A percentile compares a stretch with the other conserved stretches of the same genome.
Conservation (phyloP, 2,797 vertebrate genomes). For the Momotus momota region DNA sequence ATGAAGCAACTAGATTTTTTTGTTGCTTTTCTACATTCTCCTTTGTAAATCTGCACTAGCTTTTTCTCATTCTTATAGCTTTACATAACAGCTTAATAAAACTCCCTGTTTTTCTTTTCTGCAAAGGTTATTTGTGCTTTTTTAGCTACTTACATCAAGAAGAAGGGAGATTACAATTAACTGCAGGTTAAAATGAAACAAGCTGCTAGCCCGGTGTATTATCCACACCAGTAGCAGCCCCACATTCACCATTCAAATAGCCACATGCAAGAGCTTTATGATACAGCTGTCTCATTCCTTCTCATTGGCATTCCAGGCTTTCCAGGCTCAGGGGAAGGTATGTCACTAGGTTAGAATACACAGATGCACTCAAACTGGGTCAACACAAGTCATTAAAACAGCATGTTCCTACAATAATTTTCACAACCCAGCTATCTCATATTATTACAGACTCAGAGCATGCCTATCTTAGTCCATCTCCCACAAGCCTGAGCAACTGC, state of each 20-base stretch:
- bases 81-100: neutral
- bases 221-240: neutral
- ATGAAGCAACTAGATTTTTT: neutral
- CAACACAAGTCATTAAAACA: neutral
- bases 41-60: neutral
- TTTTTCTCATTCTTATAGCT: neutral
- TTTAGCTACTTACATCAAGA: neutral
- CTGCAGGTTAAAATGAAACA: neutral
- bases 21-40: neutral
- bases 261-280: neutral
- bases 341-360: neutral
- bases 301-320: neutral
- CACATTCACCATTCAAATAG: neutral
- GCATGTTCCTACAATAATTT: neutral
- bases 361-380: neutral
- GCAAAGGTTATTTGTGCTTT: neutral
- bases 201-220: neutral
- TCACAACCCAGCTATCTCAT: neutral
- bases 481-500: neutral
- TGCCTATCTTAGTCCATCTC: neutral
- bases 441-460: accelerated
- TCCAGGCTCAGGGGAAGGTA: neutral
- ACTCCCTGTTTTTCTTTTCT: neutral
- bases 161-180: neutral
- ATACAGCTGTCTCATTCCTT: neutral